Percentiles rank a stretch among this genome's conserved stretches.
phyloP scores from a whole-genome alignment of 1,140 invertebrate species.

The Battus philenor region DNA sequence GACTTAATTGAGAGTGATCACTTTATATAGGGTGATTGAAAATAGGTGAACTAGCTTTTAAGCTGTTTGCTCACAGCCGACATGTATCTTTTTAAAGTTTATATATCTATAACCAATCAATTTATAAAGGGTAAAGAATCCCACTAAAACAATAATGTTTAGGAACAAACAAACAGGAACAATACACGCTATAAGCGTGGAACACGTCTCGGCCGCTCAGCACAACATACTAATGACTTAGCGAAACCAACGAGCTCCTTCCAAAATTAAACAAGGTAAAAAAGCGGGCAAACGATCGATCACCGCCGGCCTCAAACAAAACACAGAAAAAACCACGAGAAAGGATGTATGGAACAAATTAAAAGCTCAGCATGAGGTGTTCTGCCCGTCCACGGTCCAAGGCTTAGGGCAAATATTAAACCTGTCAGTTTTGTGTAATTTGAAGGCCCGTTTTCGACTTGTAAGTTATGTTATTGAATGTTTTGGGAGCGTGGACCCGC shows the following conservation, averaged over 20 bases:
- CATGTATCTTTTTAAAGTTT: no score
- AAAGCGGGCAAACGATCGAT: constrained; percentile 66
- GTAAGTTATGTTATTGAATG: constrained; percentile 70
- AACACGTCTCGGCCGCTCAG: constrained; percentile 23
- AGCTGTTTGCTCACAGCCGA: no score
- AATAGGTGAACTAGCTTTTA: no score
- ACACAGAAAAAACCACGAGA: constrained; percentile 62
- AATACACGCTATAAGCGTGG: constrained; percentile 36
- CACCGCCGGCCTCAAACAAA: constrained; percentile 58
- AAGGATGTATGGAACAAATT: constrained; percentile 73
- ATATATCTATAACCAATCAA: no score
- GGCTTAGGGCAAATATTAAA: constrained; percentile 71
- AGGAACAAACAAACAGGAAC: no score
- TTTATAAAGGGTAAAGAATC: no score
- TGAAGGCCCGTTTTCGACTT: constrained; percentile 65
- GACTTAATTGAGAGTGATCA: no score
- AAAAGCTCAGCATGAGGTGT: constrained; percentile 70
- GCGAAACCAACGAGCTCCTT: constrained; percentile 59
- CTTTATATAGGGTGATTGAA: no score
- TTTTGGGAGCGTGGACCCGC: constrained; percentile 30
- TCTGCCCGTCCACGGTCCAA: constrained; percentile 34
- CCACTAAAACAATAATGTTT: no score
- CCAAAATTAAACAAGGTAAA: constrained; percentile 69
- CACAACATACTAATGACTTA: constrained; percentile 60
- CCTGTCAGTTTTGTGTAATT: constrained; percentile 72